Base-by-base conservation (phyloP, 2,113 vertebrate species). In the Cynocephalus volans region DNA sequence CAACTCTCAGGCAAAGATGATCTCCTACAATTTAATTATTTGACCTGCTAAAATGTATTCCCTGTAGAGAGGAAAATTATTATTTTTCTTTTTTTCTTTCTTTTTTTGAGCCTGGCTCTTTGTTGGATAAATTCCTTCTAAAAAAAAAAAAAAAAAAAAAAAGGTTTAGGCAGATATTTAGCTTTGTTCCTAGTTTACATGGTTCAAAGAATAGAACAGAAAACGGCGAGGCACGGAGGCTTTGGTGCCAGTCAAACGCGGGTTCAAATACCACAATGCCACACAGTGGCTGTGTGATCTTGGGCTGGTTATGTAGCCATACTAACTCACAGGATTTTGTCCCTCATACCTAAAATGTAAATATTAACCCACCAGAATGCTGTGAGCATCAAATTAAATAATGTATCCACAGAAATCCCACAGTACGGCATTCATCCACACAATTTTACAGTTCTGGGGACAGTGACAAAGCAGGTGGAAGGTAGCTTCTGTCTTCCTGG, bases 21-120 rank as follows among this genome's bases (percentile, higher is more conserved):
- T 65, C 52, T 6, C 52, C 58, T 88, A 73, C 95, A 90, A 69
- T 88, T 83, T 84, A 88, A 88, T 94, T 88, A 88, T 92, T 76
- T 80, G 36, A 90, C 70, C 64, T 96, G 54, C 52, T 92, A 94
- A 91, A 96, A 85, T 79, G 41, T 41, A 85, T 56, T 93, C 23
- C 26, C 33, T 60, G 14, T 60, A 91, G 23, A 93, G 64, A 95
- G 33, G 23, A 79, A 95, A 91, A 90, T 18, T 70, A 45, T 87
- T 41, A 6, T 58, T 58, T 81, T 75, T 60, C 10, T 60, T 50
- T 58, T 33, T 24, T 89, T 67, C 41, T 41, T 41, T 41, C 41
- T 41, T 41, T 41, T 93, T 50, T 41, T 52, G 19, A 69, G 8
- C 12, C 23, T 56, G 69, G 17, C n/a, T 73, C 14, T 62, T 93